Conservation (phyloP, 2,797 vertebrate genomes). For the Spea hammondii region DNA sequence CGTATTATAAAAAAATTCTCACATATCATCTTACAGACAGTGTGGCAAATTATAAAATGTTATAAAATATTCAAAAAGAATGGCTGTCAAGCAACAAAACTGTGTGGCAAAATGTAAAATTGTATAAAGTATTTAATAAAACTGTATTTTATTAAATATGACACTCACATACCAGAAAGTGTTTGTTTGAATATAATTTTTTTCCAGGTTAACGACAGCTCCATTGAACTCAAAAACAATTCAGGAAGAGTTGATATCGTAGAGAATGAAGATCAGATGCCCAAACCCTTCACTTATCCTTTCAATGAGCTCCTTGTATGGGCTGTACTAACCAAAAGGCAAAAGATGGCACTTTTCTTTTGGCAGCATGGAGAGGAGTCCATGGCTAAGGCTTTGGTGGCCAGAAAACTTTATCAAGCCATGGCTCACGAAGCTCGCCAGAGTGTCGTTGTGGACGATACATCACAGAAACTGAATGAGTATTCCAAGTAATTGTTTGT, state of each 20-base stretch:
- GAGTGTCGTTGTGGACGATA: conserved; percentile 80
- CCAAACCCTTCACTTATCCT: conserved; percentile 75
- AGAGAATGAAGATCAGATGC: conserved; percentile 78
- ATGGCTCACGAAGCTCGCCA: conserved; percentile 80
- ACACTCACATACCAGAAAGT: not conserved
- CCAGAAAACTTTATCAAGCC: conserved; percentile 77
- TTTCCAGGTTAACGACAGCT: conserved; percentile 63
- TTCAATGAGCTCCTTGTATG: conserved; percentile 83
- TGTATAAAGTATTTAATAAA: too few relatives aligned
- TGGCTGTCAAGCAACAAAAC: too few relatives aligned
- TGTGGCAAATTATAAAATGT: too few relatives aligned
- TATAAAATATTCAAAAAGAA: too few relatives aligned
- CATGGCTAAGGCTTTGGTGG: conserved; percentile 82
- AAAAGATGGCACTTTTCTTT: conserved; percentile 82
- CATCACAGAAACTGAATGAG: conserved; percentile 77
- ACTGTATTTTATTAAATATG: not conserved
- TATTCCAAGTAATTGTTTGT: conserved; percentile 72
- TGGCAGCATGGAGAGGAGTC: conserved; percentile 84
- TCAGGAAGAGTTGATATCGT: conserved; percentile 73
- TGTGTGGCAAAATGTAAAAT: too few relatives aligned
- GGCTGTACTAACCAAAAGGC: conserved; percentile 82
- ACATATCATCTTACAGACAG: too few relatives aligned
- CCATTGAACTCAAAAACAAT: conserved; percentile 71
- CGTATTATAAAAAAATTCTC: too few relatives aligned
- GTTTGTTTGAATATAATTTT: not conserved